Evolutionary conservation across 1,140 invertebrate genomes (phyloP), one percentile per base, ranked within the genome.

Genomic region (Paralvinella palmiformis): DNA sequence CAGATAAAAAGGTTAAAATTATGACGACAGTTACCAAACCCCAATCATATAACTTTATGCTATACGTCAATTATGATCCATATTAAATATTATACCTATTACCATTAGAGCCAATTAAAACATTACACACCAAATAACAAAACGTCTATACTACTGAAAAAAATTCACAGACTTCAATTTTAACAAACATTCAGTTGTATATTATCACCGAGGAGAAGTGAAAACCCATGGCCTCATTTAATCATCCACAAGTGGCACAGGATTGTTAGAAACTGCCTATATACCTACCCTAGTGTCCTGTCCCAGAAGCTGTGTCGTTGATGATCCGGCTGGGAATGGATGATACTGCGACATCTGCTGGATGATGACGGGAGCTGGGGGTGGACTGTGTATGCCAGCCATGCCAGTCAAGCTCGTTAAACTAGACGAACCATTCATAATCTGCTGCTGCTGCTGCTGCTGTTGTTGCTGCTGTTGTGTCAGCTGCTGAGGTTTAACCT

Each of bases 401-500:
- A 31, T 24, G 1, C 53, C 53, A 56, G 33, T 31, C 53, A 31
- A 20, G 20, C 1, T n/a, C 29, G 17, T 5, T 20, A 56, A 29
- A 32, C 33, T 31, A 10, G n/a, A 69, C 1, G 68, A 72, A 29
- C 70, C 71, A 32, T 75, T 61, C 53, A 71, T 72, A 45, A 75
- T 74, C 10, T 72, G 63, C 55, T 57, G 55, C 10, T 57, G 33
- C 29, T 57, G 55, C 7, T 41, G 37, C 37, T 41, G 37, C 37
- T 41, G 37, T n/a, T 41, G 37, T 41, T 57, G 55, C 27, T 57
- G 55, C 33, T 31, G 50, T 1, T 53, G 50, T 0, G 13, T 13
- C 50, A 53, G 86, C 79, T 87, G 88, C 73, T 88, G 88, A 67
- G 87, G 88, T 80, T 88, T 88, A 71, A 88, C 87, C 76, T 79